Evolutionary conservation across 2,113 vertebrate species (phyloP), one percentile per base, ranked within the genome.

Genomic region (Regulus satrapa): DNA sequence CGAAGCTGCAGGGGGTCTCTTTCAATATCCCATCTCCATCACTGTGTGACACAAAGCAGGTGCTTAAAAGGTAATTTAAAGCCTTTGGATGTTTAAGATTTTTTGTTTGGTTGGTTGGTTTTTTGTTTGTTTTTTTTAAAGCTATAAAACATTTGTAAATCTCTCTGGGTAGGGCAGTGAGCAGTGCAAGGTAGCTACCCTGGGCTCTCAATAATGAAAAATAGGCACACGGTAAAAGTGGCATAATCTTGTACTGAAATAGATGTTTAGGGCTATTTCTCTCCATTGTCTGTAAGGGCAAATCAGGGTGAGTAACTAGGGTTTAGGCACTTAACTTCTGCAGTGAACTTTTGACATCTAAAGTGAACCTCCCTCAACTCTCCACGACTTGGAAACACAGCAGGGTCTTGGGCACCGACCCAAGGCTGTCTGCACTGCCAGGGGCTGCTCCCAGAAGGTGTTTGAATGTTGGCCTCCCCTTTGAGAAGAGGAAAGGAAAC

Each of bases 391-490:
- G 23, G 48, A 72, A 64, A 56, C n/a, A 20, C 24, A 67, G 3
- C 4, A 49, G 38, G 5, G 10, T 69, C 56, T 63, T 64, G 43
- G 61, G 45, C 29, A n/a, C 10, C 0, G 0, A 5, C 40, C 41
- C 20, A 21, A 63, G 31, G 46, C 36, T 28, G 3, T 34, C 23
- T 77, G 59, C 55, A 38, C 46, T 66, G 59, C 69, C 61, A 20
- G 40, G 43, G 17, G 9, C 24, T 78, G 36, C 43, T 89, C 56
- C 56, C 74, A 49, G 48, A 14, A 38, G 18, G 14, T 1, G 3
- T 45, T 56, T 45, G 64, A 34, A 40, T 49, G 11, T 46, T 45
- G 0, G 0, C 14, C 24, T 75, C n/a, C 12, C 4, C 20, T 67
- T 63, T 54, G 56, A 17, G 41, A 80, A 48, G 32, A 66, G 34